A percentile compares a stretch with the other conserved stretches of the same genome.
These are phyloP conservation scores for Diceros bicornis DNA, from an alignment of 2,797 vertebrate genomes.

Conservation along the genomic window DNA sequence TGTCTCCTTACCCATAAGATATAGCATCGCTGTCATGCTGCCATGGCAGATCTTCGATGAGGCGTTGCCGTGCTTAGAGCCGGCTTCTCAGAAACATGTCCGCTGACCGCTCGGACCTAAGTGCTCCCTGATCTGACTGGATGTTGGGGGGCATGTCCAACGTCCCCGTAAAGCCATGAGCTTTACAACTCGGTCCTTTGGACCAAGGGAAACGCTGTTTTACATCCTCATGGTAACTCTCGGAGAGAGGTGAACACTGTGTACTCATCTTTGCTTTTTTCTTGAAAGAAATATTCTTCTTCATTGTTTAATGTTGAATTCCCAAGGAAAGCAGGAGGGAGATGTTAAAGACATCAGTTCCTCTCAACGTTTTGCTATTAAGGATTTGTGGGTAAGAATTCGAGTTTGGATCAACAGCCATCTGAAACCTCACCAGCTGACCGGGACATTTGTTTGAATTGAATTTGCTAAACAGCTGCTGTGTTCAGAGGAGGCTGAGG, in stretches of 20 bases:
- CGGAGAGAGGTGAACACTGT: neutral
- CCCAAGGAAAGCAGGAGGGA: neutral
- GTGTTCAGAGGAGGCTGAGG: neutral
- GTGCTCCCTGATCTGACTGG: neutral
- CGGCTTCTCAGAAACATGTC: slow-evolving; percentile 41
- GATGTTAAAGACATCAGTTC: neutral
- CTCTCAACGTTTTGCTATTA: neutral
- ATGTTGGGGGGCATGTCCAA: neutral
- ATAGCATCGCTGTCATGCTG: slow-evolving; percentile 76
- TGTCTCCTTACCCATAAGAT: slow-evolving; percentile 83
- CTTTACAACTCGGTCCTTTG: slow-evolving; percentile 1
- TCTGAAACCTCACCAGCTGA: neutral
- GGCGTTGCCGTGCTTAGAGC: slow-evolving; percentile 30
- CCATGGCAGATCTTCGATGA: slow-evolving; percentile 84
- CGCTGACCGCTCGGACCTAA: neutral
- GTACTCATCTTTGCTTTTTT: neutral
- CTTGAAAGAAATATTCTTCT: neutral
- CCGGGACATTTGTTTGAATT: rapidly evolving
- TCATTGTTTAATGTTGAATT: rapidly evolving
- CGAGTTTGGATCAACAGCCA: neutral
- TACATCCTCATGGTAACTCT: slow-evolving; percentile 15
- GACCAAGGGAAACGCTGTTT: neutral
- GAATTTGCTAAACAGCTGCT: rapidly evolving
- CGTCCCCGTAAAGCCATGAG: neutral
- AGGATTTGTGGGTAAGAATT: neutral